Base-by-base conservation (phyloP, 1,140 invertebrate species). In the Drosophila subpulchrella region DNA sequence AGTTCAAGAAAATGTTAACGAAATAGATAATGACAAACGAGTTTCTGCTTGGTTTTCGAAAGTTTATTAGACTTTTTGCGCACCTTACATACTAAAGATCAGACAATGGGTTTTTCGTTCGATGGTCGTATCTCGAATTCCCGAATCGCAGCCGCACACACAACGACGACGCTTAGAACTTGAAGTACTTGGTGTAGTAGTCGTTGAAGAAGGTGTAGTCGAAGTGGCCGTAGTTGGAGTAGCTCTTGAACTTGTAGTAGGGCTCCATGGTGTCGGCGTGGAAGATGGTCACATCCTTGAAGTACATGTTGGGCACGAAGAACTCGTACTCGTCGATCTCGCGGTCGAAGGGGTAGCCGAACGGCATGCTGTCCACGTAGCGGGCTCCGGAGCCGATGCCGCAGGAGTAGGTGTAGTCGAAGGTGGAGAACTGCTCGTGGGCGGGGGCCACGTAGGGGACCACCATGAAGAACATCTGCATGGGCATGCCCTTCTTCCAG, bases 281-380 rank as follows among this genome's bases (percentile, higher is more conserved):
- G 41, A 74, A 81, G 73, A 93, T 90, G 10, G 58, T 55, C 8
- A 91, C 75, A 53, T 92, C 92, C 68, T 92, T 82, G 83, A 93
- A 91, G 74, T 91, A 90, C 71, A 90, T 84, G 75, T 93, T 93
- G 57, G 81, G 74, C 50, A 53, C 50, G 50, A 53, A 53, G 50
- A 53, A 53, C 32, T 53, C 50, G 50, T 53, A 53, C 50, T 53
- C 50, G 32, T 53, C 50, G 50, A 53, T 36, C 50, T 36, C 50
- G 15, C 50, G 50, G 11, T 53, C 50, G 50, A 53, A 53, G 50
- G 50, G 50, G 6, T 53, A 53, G 32, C 50, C 50, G 50, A 53
- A 53, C 4, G 50, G 50, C 50, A 53, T 17, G 50, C 32, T 53
- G 50, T 53, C 50, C 15, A 53, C 50, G 50, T 7, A 53, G 24